Percentiles rank a stretch among this genome's conserved stretches.
phyloP scores from a whole-genome alignment of 2,797 vertebrate species.

The Enteromius argenteus region DNA sequence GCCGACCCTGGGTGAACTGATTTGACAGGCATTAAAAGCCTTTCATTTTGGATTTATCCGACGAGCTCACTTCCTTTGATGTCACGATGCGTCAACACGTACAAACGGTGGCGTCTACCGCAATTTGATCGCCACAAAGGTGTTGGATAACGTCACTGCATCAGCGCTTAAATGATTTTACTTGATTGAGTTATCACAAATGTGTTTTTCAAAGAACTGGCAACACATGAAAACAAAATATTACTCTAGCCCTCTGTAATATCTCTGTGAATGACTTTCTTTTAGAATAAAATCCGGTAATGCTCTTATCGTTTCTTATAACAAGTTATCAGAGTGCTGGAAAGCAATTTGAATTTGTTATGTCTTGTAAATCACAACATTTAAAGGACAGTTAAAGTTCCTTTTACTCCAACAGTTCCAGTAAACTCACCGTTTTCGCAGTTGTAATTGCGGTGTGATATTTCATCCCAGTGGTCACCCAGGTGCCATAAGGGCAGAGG shows the following conservation, averaged over 20 bases:
- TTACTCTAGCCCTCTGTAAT: constrained; percentile 59
- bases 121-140: constrained; percentile 53
- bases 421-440: neutral
- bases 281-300: constrained; percentile 1
- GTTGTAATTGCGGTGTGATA: constrained; percentile 25
- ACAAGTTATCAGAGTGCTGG: neutral
- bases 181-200: constrained; percentile 56
- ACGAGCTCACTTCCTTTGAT: constrained; percentile 32
- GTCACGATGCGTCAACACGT: constrained; percentile 1
- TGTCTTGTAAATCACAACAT: neutral
- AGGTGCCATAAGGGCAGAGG: neutral
- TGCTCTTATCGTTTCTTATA: neutral
- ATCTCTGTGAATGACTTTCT: constrained; percentile 56
- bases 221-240: constrained; percentile 60
- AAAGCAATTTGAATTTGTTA: neutral
- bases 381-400: constrained; percentile 4
- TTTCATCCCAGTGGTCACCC: constrained; percentile 1
- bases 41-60: constrained; percentile 22
- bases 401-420: neutral
- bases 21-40: constrained; percentile 22
- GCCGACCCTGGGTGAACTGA: constrained; percentile 57
- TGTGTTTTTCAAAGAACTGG: constrained; percentile 70
- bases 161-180: constrained; percentile 45
- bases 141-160: constrained; percentile 51
- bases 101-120: neutral